phyloP scores from a whole-genome alignment of 2,113 vertebrate species.

The Scomber scombrus region DNA sequence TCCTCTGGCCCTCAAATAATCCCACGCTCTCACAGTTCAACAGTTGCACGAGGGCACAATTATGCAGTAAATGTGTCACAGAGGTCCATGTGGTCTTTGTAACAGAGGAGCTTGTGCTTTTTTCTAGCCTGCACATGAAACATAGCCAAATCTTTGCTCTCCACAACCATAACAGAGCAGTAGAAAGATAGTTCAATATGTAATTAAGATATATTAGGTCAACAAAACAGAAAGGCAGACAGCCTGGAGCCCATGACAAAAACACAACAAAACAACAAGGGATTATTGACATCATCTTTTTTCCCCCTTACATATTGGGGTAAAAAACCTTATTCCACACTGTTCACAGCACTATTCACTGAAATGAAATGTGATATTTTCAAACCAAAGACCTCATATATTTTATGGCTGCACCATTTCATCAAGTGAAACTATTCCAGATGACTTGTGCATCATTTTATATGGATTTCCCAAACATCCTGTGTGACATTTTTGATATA shows the following conservation, averaged over 20 bases:
- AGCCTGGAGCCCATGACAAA: neutral
- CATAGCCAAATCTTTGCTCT: neutral
- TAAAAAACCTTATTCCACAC: no score
- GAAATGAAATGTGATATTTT: no score
- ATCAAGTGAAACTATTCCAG: no score
- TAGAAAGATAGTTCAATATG: neutral
- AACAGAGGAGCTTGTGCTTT: neutral
- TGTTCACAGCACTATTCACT: no score
- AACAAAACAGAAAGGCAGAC: conserved; percentile 7
- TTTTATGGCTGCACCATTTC: no score
- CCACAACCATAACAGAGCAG: neutral
- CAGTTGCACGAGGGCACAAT: neutral
- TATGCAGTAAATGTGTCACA: neutral
- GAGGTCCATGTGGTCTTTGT: neutral
- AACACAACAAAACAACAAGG: neutral
- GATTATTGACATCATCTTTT: no score
- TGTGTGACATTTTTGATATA: no score
- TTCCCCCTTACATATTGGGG: no score
- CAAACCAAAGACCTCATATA: no score
- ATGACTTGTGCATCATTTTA: no score
- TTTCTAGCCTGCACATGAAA: conserved; percentile 9
- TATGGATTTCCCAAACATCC: no score
- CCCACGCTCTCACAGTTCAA: conserved; percentile 14
- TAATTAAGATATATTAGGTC: neutral
- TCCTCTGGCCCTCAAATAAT: neutral